Base-by-base conservation (phyloP, 53 echinoderm and acorn worm genomes). In the Astropecten irregularis region DNA sequence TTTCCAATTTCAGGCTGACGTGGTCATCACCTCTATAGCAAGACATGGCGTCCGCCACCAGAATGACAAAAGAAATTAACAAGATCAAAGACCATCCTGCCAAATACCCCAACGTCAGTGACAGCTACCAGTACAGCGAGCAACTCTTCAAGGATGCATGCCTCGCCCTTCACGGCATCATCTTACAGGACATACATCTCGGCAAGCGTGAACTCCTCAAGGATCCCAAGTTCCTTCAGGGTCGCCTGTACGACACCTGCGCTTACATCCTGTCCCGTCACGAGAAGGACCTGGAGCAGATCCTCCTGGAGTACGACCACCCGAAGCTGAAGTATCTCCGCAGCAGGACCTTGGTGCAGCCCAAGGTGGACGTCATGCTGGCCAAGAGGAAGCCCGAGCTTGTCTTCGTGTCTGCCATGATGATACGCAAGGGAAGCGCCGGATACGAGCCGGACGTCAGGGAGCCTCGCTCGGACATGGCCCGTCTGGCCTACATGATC, bases 121-220 rank as follows among this genome's bases (percentile, higher is more conserved):
- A 95, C 71, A 83, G 83, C 30, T 95, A 89, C 52, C 90, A 84
- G 25, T 95, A 95, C 84, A 95, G 95, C 56, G 92, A 95, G 60
- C 82, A 91, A 65, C 95, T 95, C 54, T 56, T 95, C 28, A 86
- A 84, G 54, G 95, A 95, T 62, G 82, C 95, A 4, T 91, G 90
- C 30, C 82, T 95, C 29, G 95, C 95, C 4, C 83, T 95, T 8
- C 91, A 95, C 32, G 95, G 95, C 22, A 95, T 95, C 68, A 87
- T 95, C 48, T 83, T 91, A 16, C 95, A 95, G 70, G 95, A 95
- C 68, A 88, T 95, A 27, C 91, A 89, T 44, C 84, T 95, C 27
- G 95, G 95, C 48, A 95, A 95, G 59, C 85, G 82, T 36, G 95
- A 95, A 63, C 86, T 95, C 3, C 72, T 95, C 4, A 95, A 95